Percentiles rank a stretch among this genome's conserved stretches.
These are phyloP conservation scores for Vultur gryphus DNA, from an alignment of 2,797 vertebrate species.

Conservation along the genomic window DNA sequence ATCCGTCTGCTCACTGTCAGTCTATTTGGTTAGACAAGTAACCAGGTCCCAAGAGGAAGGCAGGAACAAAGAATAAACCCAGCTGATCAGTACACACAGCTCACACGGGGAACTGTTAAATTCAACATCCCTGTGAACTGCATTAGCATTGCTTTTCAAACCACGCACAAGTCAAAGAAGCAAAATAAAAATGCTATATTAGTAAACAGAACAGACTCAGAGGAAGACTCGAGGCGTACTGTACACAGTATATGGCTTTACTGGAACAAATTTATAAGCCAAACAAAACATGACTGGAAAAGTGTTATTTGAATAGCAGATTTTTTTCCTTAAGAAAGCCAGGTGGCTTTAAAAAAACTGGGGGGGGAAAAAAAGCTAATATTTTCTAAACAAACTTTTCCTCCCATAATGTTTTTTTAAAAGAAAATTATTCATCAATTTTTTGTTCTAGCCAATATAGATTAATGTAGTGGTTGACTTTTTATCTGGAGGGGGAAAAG, in stretches of 20 bases:
- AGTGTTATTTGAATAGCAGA: neutral
- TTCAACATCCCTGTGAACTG: conserved; percentile 47
- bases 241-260: conserved; percentile 62
- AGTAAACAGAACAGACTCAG: conserved; percentile 84
- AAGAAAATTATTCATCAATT: neutral
- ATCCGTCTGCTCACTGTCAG: conserved; percentile 96
- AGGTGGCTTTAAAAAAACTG: neutral
- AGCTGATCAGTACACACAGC: conserved; percentile 70
- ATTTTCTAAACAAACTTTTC: neutral
- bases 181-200: conserved; percentile 69
- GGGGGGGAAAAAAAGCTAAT: neutral
- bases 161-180: conserved; percentile 64
- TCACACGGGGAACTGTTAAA: neutral
- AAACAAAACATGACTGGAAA: conserved; percentile 5
- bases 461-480: neutral
- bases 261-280: conserved; percentile 47
- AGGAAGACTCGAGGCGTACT: conserved; percentile 84
- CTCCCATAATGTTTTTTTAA: neutral
- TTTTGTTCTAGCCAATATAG: neutral
- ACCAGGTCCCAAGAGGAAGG: conserved; percentile 77
- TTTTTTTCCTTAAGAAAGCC: conserved; percentile 44
- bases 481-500: conserved; percentile 30
- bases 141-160: conserved; percentile 60
- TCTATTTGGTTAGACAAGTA: conserved; percentile 81
- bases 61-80: conserved; percentile 83